Percentiles rank a stretch among this genome's conserved stretches.
Conservation (phyloP, 2,888 invertebrate genomes). For the Melieria picta region DNA sequence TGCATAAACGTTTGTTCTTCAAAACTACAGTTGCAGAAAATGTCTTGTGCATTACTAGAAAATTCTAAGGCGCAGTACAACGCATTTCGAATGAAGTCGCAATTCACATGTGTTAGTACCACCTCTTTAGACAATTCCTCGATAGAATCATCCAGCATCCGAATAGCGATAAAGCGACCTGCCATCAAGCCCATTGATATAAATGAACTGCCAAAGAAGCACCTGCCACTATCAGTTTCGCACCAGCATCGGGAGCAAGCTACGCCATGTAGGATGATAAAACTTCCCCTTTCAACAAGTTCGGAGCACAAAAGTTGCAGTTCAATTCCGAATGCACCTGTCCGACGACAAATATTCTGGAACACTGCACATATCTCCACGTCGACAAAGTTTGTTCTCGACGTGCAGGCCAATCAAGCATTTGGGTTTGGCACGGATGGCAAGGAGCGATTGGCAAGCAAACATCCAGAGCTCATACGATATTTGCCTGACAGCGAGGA, state of each 20-base stretch:
- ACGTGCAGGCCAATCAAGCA: constrained; percentile 66
- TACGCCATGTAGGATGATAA: neutral
- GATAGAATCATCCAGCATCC: constrained; percentile 38
- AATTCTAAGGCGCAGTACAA: constrained; percentile 65
- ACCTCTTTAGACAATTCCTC: neutral
- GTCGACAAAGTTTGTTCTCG: constrained; percentile 72
- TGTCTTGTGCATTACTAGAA: constrained; percentile 63
- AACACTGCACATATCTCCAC: constrained; percentile 70
- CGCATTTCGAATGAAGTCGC: constrained; percentile 49
- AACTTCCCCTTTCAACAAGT: neutral
- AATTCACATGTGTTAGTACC: constrained; percentile 25
- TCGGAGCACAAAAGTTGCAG: constrained; percentile 25
- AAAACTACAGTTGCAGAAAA: constrained; percentile 57
- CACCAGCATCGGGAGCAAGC: constrained; percentile 8
- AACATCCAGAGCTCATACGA: constrained; percentile 74
- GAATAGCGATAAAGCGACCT: constrained; percentile 55
- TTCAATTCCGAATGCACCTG: constrained; percentile 21
- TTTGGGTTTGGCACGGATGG: constrained; percentile 65
- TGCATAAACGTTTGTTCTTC: neutral
- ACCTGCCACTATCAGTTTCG: constrained; percentile 37
- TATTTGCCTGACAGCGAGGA: constrained; percentile 74
- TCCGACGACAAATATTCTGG: constrained; percentile 68
- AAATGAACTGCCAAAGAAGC: constrained; percentile 44
- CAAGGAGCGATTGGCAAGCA: constrained; percentile 71
- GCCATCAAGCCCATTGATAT: constrained; percentile 44